Evolutionary conservation across 2,888 invertebrate species (phyloP), one percentile per base, ranked within the genome.

Genomic region (Sceliomorpha sp.): DNA sequence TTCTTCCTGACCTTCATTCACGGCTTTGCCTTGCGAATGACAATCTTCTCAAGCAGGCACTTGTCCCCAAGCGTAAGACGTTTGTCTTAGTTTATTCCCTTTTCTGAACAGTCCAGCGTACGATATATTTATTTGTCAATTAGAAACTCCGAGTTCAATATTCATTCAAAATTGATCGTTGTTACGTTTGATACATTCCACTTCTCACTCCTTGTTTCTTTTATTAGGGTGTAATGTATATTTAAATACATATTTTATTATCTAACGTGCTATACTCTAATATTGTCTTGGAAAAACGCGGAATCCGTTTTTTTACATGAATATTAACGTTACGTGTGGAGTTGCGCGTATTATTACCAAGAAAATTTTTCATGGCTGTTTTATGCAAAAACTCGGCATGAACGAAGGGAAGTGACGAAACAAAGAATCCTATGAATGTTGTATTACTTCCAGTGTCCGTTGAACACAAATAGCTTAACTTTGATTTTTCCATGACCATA

Each of bases 401-500:
- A 59, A 53, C 42, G 37, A 24, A 17, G 10, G 17, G 26, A 47
- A 53, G 51, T 37, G 40, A 29, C 37, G 4, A 20, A 39, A 47
- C 31, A 51, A 70, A 73, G 70, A 72, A 72, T 64, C 39, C 56
- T 51, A 37, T 56, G 59, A 59, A 73, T 32, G 31, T 42, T 32
- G 58, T 50, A 32, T 44, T 34, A 36, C 58, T 60, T 48, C 13
- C 36, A 27, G n/a, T 50, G 37, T 32, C 31, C 50, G 51, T 14
- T 31, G 20, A 48, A 58, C 53, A 47, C 69, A 60, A 72, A 59
- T 58, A 53, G 45, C 58, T 10, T 51, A 66, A 63, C 63, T 70
- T 63, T 68, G 69, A 71, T 70, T 75, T 80, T 78, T 62, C 66
- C 71, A 62, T 42, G 70, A 59, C 76, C 78, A 75, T 83, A 83